Conservation (phyloP, 1,140 invertebrate genomes). For the Achatina immaculata region DNA sequence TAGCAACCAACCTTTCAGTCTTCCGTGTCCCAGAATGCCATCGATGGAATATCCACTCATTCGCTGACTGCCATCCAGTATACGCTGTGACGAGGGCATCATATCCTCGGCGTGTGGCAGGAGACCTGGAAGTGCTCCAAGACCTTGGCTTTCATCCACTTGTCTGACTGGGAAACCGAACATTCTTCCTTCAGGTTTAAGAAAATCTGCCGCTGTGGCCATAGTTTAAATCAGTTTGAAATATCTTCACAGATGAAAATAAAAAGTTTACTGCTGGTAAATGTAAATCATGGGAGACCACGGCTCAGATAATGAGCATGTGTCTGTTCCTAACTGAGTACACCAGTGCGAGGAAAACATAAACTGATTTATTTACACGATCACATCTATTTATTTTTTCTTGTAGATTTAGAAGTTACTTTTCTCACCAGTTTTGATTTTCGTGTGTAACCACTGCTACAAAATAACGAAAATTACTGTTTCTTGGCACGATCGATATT, state of each 20-base stretch:
- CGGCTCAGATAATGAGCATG: background rate
- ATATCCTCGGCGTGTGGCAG: conserved; percentile 5
- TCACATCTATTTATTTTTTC: background rate
- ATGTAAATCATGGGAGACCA: background rate
- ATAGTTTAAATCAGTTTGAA: background rate
- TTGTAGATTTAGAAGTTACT: background rate
- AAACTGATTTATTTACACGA: background rate
- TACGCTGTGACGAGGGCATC: background rate
- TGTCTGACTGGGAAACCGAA: conserved; percentile 6
- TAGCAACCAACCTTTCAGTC: conserved; percentile 7
- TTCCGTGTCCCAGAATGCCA: conserved; percentile 15
- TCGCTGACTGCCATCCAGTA: conserved; percentile 12
- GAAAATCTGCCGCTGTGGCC: conserved; percentile 19
- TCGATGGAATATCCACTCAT: conserved; percentile 28
- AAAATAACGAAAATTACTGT: background rate
- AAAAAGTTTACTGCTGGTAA: background rate
- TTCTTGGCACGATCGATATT: too few relatives aligned
- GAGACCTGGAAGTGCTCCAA: background rate
- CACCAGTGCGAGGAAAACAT: background rate
- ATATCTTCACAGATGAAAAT: background rate
- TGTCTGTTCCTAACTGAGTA: background rate
- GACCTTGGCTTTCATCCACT: background rate
- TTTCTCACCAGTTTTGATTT: background rate
- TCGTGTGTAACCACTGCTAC: background rate
- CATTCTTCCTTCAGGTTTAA: conserved; percentile 22